phyloP scores from a whole-genome alignment of 2,888 invertebrate species.

The Caenorhabditis plicata region DNA sequence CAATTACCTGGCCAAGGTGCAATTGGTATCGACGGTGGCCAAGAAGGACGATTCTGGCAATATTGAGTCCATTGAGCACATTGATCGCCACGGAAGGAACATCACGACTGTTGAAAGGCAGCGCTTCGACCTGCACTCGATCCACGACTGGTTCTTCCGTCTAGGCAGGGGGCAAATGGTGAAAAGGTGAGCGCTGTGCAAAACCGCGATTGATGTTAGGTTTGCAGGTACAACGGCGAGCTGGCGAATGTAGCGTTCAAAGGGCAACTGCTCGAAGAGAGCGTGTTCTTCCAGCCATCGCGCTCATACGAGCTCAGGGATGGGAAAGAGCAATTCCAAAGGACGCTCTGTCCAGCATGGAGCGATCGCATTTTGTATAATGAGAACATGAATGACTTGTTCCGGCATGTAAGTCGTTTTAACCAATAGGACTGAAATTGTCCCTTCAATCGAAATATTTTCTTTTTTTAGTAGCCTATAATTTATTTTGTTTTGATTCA shows the following conservation, averaged over 20 bases:
- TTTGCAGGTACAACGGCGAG: conserved; percentile 47
- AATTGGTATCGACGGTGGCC: conserved; percentile 39
- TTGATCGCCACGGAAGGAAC: conserved; percentile 45
- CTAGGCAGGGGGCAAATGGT: conserved; percentile 55
- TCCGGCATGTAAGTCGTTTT: conserved; percentile 46
- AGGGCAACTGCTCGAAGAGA: conserved; percentile 45
- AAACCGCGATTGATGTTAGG: background rate
- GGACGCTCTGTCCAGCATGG: conserved; percentile 52
- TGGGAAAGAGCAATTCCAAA: conserved; percentile 46
- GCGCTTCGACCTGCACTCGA: conserved; percentile 51
- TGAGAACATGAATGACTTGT: conserved; percentile 44
- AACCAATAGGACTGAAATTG: too few species aligned
- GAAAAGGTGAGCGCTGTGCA: conserved; percentile 11
- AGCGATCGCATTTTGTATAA: conserved; percentile 51
- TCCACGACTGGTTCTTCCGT: conserved; percentile 57
- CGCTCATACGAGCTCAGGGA: conserved; percentile 44
- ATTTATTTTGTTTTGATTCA: conserved; percentile 1
- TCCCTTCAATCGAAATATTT: too few species aligned
- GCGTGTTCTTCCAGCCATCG: conserved; percentile 53
- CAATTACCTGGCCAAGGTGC: conserved; percentile 42
- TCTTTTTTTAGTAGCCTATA: too few species aligned
- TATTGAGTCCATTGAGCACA: conserved; percentile 46
- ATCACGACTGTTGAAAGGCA: conserved; percentile 48
- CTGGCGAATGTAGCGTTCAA: conserved; percentile 42
- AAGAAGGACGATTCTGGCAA: conserved; percentile 42